These are phyloP conservation scores for Campoplex nolae DNA, from an alignment of 2,888 invertebrate genomes.

Conservation along the genomic window DNA sequence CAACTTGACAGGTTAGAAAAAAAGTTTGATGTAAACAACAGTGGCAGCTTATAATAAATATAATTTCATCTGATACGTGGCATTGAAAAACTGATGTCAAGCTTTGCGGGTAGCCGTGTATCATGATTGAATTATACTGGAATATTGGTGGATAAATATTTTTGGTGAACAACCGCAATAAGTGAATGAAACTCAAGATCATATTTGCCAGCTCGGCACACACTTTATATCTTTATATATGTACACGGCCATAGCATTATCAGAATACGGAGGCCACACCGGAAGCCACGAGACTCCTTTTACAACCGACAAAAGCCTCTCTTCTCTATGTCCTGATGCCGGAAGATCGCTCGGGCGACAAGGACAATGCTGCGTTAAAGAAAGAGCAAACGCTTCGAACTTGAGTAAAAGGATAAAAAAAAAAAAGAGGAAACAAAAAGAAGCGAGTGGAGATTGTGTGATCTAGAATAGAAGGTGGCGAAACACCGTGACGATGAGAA, in stretches of 20 bases:
- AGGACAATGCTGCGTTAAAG: constrained; percentile 46
- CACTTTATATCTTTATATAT: background rate
- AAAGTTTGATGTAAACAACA: background rate
- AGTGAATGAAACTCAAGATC: background rate
- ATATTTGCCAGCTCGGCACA: background rate
- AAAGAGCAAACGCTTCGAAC: constrained; percentile 47
- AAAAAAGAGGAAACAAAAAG: constrained; percentile 20
- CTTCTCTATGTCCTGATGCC: constrained; percentile 62
- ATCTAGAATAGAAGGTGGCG: constrained; percentile 45
- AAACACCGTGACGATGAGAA: constrained; percentile 39
- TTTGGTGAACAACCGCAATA: background rate
- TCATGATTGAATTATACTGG: background rate
- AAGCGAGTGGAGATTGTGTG: constrained; percentile 39
- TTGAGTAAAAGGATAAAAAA: constrained; percentile 28
- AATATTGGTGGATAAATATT: background rate
- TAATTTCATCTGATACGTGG: background rate
- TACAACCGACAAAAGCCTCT: constrained; percentile 68
- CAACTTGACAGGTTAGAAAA: background rate
- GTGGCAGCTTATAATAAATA: background rate
- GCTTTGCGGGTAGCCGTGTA: background rate
- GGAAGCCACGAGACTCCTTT: constrained; percentile 69
- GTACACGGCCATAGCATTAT: background rate
- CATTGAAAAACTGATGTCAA: background rate
- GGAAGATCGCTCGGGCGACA: constrained; percentile 63
- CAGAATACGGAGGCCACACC: constrained; percentile 38